These are phyloP conservation scores for Lagria hirta DNA, from an alignment of 2,888 invertebrate species.

Conservation along the genomic window DNA sequence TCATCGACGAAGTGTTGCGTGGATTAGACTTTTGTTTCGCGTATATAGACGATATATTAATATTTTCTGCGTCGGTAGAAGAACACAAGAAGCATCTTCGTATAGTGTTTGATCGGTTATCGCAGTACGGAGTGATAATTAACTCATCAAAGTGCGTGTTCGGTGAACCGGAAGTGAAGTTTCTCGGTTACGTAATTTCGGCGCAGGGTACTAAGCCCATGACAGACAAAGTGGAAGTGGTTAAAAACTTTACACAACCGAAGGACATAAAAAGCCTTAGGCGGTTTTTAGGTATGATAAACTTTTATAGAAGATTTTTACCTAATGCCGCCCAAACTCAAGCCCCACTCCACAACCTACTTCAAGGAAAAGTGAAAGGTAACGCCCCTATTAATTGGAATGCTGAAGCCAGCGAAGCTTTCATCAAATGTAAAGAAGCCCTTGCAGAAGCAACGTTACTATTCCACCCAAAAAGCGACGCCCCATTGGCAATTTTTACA, in stretches of 20 bases:
- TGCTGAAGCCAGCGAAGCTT: constrained; percentile 32
- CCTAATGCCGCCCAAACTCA: constrained; percentile 43
- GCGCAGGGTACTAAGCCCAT: constrained; percentile 35
- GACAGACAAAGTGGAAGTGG: constrained; percentile 39
- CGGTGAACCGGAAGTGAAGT: constrained; percentile 18
- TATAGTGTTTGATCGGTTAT: constrained; percentile 30
- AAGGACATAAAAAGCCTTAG: constrained; percentile 38
- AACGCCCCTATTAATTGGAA: constrained; percentile 13
- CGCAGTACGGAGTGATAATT: constrained; percentile 35
- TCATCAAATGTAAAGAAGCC: constrained; percentile 31
- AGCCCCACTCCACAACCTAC: no score
- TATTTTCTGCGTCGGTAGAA: constrained; percentile 27
- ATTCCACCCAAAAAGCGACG: constrained; percentile 39
- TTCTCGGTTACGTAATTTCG: constrained; percentile 28
- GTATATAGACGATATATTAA: constrained; percentile 46
- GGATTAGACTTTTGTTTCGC: constrained; percentile 41
- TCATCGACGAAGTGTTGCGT: constrained; percentile 42
- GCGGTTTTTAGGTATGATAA: constrained; percentile 45
- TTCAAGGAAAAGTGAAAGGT: no score
- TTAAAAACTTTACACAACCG: constrained; percentile 37
- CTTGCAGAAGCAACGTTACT: constrained; percentile 40
- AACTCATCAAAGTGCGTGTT: constrained; percentile 43
- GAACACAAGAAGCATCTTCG: constrained; percentile 36
- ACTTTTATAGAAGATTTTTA: constrained; percentile 46
- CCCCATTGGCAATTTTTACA: constrained; percentile 38